A percentile compares a stretch with the other conserved stretches of the same genome.
phyloP scores from a whole-genome alignment of 2,113 vertebrate genomes.

The Catharus fuscescens region DNA sequence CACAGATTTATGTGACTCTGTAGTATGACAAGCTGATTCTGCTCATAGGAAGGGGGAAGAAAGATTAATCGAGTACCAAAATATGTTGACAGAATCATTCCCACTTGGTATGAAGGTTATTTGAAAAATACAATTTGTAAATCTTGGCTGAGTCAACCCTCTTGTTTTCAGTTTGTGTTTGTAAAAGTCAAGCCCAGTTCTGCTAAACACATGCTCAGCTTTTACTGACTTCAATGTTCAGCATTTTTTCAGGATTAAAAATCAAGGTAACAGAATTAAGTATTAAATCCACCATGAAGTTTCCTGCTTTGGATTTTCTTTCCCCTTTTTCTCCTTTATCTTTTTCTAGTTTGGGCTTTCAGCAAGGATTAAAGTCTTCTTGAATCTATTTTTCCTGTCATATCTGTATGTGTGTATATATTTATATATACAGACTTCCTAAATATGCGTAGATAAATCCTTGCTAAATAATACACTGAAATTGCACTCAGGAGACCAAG shows the following conservation, averaged over 20 bases:
- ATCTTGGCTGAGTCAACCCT: constrained; percentile 10
- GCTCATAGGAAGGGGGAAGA: background rate
- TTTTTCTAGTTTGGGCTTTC: background rate
- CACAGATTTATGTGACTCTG: background rate
- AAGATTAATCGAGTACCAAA: constrained; percentile 32
- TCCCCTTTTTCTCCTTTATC: accelerated
- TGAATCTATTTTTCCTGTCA: background rate
- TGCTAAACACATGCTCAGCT: background rate
- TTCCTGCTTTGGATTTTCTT: background rate
- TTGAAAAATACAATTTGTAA: constrained; percentile 18
- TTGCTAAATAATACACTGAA: background rate
- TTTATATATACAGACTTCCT: background rate
- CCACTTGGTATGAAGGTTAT: constrained; percentile 1
- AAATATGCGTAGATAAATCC: background rate
- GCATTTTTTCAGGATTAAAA: background rate
- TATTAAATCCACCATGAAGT: background rate
- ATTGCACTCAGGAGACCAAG: background rate
- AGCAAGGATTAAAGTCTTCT: background rate
- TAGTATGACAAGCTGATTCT: background rate
- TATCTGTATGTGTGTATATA: no score
- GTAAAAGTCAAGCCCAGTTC: background rate
- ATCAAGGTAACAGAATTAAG: background rate
- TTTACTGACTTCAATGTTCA: background rate
- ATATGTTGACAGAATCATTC: constrained; percentile 42
- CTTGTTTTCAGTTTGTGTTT: background rate